These are phyloP conservation scores for Artibeus lituratus DNA, from an alignment of 2,797 vertebrate genomes.

Conservation along the genomic window DNA sequence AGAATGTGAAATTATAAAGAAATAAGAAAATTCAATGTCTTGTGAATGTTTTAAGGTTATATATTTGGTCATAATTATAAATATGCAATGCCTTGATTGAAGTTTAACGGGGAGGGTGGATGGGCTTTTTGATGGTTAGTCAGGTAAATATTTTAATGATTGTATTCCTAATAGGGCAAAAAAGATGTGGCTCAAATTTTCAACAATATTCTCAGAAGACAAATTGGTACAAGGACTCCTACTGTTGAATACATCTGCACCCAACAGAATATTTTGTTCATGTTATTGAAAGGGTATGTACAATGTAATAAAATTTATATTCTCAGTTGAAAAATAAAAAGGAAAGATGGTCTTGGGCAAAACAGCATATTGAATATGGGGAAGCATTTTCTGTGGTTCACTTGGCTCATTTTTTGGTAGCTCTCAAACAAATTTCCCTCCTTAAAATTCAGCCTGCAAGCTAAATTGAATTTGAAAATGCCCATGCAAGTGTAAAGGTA, in stretches of 20 bases:
- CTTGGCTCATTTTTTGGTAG: not conserved
- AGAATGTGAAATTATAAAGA: conserved; percentile 15
- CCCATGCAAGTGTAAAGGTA: not conserved
- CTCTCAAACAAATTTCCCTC: not conserved
- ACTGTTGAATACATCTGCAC: conserved; percentile 99
- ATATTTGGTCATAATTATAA: conserved; percentile 15
- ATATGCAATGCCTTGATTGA: conserved; percentile 31
- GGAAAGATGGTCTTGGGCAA: conserved; percentile 31
- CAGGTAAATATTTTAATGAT: conserved; percentile 69
- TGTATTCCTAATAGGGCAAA: conserved; percentile 89
- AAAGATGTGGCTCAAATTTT: conserved; percentile 99
- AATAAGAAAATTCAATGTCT: conserved; percentile 45
- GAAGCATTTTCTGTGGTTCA: conserved; percentile 17
- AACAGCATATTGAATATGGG: conserved; percentile 26
- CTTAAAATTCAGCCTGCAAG: not conserved
- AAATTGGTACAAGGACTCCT: conserved; percentile 97
- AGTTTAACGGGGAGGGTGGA: conserved; percentile 43
- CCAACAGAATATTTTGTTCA: conserved; percentile 98
- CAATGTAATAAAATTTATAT: conserved; percentile 33
- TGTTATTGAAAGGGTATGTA: conserved; percentile 97
- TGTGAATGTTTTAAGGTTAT: conserved; percentile 28
- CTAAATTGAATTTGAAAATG: not conserved
- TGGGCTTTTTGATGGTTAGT: conserved; percentile 50
- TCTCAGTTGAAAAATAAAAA: conserved; percentile 53
- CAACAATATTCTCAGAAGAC: conserved; percentile 98